Base-by-base conservation (phyloP, 2,888 invertebrate species). In the Amitus sp. region DNA sequence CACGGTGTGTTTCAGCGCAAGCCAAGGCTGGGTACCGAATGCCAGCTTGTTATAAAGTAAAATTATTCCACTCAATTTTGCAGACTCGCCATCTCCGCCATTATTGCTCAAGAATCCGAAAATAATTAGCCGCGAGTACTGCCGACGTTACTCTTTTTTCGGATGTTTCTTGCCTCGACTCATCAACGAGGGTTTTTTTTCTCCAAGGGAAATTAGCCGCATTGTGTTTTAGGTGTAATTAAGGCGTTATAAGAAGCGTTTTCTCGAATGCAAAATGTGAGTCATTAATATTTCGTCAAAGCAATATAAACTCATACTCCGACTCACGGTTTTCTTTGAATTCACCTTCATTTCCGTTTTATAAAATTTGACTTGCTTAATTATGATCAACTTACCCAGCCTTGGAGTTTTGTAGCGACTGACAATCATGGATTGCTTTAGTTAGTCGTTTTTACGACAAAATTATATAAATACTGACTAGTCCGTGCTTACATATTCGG, bases 391-490 rank as follows among this genome's bases (percentile, higher is more conserved):
- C 47, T 47, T 47, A 47, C 47, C 47, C 34, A 47, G 47, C 47
- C 47, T 34, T 12, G 47, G 33, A 47, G 47, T 47, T 47, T 47
- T 47, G 33, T 47, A 47, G 47, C 34, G 13, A 18, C 27, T 23
- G 9, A 65, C 69, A 66, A 70, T 66, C 72, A 63, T 63, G 61
- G 68, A 72, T 68, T 70, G 67, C 63, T 55, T 48, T 47, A 47
- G 53, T 48, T 28, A 43, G 53, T n/a, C 17, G 30, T 13, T 47
- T 18, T 17, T 19, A 30, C 40, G 66, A 67, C 67, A 67, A 65
- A 70, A 73, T n/a, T n/a, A n/a, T 74, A 74, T 74, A 74, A 76
- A 76, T 77, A 75, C 74, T 77, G 77, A 77, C 77, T 77, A 77
- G 77, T 73, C 68, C 67, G 64, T 55, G 63, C 19, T 47, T 47